Evolutionary conservation across 1,140 invertebrate species (phyloP).

Genomic region (Lithobius niger): DNA sequence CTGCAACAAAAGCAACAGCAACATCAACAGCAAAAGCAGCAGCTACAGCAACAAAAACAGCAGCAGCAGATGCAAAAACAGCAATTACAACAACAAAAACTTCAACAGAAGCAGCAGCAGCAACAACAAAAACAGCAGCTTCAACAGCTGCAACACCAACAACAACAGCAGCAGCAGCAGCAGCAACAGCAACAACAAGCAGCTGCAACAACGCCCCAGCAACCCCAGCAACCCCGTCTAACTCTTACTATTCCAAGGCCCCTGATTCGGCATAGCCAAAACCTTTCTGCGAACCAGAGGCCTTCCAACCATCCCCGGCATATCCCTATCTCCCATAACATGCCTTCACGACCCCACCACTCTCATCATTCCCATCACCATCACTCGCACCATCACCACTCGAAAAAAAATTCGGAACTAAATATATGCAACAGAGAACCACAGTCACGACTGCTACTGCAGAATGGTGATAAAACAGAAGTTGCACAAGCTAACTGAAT

Average conservation of each 20-base stretch:
- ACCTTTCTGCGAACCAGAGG: background rate
- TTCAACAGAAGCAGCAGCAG: constrained; percentile 11
- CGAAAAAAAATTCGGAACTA: background rate
- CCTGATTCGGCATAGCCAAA: background rate
- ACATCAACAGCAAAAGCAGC: constrained; percentile 5
- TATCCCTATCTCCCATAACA: background rate
- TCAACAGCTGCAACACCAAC: constrained; percentile 3
- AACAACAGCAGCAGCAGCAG: background rate
- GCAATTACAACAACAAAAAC: background rate
- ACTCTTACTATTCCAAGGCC: constrained; percentile 4
- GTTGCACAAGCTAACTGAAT: background rate
- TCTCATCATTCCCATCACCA: background rate
- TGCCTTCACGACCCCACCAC: background rate
- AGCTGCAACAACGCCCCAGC: no score
- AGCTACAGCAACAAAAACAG: constrained; percentile 4
- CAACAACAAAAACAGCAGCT: constrained; percentile 6
- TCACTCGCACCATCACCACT: background rate
- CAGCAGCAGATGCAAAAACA: background rate
- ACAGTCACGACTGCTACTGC: background rate
- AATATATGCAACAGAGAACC: background rate
- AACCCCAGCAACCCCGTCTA: background rate
- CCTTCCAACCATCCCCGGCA: background rate
- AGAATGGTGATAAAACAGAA: constrained; percentile 7
- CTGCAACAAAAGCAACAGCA: constrained; percentile 12
- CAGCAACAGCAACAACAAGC: background rate